Percentiles rank a stretch among this genome's conserved stretches.
phyloP scores from a whole-genome alignment of 2,113 vertebrate genomes.

The Hippoglossus stenolepis region DNA sequence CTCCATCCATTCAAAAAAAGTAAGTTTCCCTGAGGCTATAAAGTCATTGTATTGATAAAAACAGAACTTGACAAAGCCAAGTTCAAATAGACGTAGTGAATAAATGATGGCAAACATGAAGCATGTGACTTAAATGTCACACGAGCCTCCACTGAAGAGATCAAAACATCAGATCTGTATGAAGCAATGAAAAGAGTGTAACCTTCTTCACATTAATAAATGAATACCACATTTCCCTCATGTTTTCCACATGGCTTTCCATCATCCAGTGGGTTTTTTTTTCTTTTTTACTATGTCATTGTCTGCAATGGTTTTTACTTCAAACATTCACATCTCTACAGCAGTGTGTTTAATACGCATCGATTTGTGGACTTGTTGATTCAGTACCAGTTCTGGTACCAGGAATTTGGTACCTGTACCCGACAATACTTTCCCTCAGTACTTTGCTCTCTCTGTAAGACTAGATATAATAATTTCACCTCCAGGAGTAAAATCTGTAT shows the following conservation, averaged over 20 bases:
- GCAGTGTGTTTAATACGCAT: too few species aligned
- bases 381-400: too few species aligned
- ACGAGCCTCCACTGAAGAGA: background rate
- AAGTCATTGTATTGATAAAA: background rate
- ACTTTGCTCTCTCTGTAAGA: too few species aligned
- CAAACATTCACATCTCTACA: too few species aligned
- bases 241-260: background rate
- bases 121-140: background rate
- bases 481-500: too few species aligned
- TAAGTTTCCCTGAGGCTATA: background rate
- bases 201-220: background rate
- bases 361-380: too few species aligned
- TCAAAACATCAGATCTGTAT: background rate
- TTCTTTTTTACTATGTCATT: too few species aligned
- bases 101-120: background rate
- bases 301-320: too few species aligned
- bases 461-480: too few species aligned
- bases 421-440: too few species aligned
- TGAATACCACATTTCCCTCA: background rate
- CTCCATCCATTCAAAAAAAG: background rate
- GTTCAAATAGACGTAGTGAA: background rate
- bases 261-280: background rate
- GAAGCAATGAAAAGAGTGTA: background rate
- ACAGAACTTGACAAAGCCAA: background rate
- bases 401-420: too few species aligned